Evolutionary conservation across 2,888 invertebrate genomes (phyloP).

Genomic region (Plemyria rubiginata): DNA sequence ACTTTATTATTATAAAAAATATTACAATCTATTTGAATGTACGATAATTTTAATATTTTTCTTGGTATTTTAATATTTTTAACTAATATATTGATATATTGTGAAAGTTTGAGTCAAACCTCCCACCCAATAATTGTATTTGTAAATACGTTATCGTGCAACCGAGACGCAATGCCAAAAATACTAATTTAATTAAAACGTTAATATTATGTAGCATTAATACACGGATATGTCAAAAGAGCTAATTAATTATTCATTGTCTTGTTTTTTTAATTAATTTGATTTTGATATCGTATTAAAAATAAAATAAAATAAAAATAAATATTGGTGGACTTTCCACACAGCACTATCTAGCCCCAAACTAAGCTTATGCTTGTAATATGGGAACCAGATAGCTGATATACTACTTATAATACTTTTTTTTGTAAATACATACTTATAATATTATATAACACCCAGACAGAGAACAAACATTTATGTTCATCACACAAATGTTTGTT

Average conservation of each 20-base stretch:
- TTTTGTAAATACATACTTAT: too few species aligned
- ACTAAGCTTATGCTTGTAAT: too few species aligned
- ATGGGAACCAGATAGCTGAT: too few species aligned
- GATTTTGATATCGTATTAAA: too few species aligned
- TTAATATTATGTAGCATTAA: slow-evolving; percentile 55
- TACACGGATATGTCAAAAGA: slow-evolving; percentile 2
- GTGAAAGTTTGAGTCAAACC: slow-evolving; percentile 40
- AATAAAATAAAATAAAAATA: too few species aligned
- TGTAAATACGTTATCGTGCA: slow-evolving; percentile 63
- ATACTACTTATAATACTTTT: too few species aligned
- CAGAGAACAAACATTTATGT: too few species aligned
- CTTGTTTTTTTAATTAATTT: too few species aligned
- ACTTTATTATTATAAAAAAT: slow-evolving; percentile 4
- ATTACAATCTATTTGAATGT: background rate
- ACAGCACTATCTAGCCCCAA: too few species aligned
- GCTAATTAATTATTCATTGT: slow-evolving; percentile 12
- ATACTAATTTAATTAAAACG: slow-evolving; percentile 57
- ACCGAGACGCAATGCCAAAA: slow-evolving; percentile 69
- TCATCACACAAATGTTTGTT: too few species aligned
- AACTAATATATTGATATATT: slow-evolving; percentile 12
- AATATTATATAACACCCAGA: too few species aligned
- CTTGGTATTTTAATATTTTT: slow-evolving; percentile 18
- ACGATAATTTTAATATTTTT: slow-evolving; percentile 17
- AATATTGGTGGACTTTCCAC: too few species aligned
- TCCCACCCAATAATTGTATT: slow-evolving; percentile 52